These are phyloP conservation scores for Engraulis encrasicolus DNA, from an alignment of 2,113 vertebrate genomes.

Conservation along the genomic window DNA sequence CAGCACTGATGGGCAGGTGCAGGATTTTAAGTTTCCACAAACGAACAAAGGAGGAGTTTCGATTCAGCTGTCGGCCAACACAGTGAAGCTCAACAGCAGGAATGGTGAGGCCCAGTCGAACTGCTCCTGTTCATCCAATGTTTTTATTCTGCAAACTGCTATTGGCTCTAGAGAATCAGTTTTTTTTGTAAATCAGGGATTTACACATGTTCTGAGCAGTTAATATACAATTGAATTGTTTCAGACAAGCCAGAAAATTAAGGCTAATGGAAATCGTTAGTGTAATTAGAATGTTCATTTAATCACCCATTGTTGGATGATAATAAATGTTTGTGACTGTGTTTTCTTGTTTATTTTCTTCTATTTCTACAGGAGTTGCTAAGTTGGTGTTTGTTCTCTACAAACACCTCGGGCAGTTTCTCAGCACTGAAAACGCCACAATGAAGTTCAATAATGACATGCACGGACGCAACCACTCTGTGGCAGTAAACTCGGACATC, in stretches of 20 bases:
- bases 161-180: neutral
- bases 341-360: conserved; percentile 1
- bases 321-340: conserved; percentile 24
- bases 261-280: too few relatives aligned
- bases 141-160: neutral
- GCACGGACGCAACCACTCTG: conserved; percentile 85
- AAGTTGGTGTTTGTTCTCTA: conserved; percentile 98
- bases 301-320: neutral
- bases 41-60: conserved; percentile 89
- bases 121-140: neutral
- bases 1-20: conserved; percentile 96
- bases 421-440: conserved; percentile 94
- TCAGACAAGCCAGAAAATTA: too few relatives aligned
- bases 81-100: conserved; percentile 97
- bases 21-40: conserved; percentile 97
- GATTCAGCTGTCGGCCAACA: conserved; percentile 95
- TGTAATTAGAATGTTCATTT: neutral
- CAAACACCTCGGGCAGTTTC: conserved; percentile 94
- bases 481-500: conserved; percentile 95
- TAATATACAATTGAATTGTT: too few relatives aligned
- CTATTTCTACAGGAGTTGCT: conserved; percentile 80
- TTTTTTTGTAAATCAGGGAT: too few relatives aligned
- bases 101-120: conserved; percentile 81
- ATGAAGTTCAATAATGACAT: conserved; percentile 88
- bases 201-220: too few relatives aligned